Evolutionary conservation across 2,888 invertebrate genomes (phyloP), one percentile per base, ranked within the genome.

Genomic region (Tenthredo amoena): DNA sequence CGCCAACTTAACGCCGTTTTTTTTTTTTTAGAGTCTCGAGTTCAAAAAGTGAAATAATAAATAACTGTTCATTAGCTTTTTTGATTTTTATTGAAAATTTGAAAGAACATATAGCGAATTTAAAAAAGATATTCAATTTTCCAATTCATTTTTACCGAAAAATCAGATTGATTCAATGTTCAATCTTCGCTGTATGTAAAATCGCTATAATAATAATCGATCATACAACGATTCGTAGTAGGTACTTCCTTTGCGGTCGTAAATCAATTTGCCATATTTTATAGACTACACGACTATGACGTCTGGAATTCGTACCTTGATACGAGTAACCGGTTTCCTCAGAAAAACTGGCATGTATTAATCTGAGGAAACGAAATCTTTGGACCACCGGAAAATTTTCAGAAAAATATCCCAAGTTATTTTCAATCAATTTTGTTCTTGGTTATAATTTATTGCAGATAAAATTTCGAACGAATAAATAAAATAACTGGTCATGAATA

Each of bases 251-350:
- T 12, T 26, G 74, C 43, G 43, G 40, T 40, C 26, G 4, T 7
- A n/a, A 74, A 74, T 74, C 74, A 43, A 74, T 74, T 43, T 26
- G 21, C 21, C 74, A 74, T 74, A 9, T 74, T 2, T 43, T 43
- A 74, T 12, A n/a, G 9, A 9, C 0, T 7, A 74, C 10, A 26
- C 34, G 40, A 43, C 21, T 21, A 34, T 34, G 34, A 34, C 68
- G 34, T 31, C 15, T 15, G 18, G 34, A 68, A 68, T 68, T 68
- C 34, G 68, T 68, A 37, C 37, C 71, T 37, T 10, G 34, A 40
- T 71, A 71, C 74, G 9, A 12, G n/a, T 12, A 74, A 74, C 74
- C 74, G 74, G 74, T 74, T 74, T 43, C 43, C 18, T 34, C 26
- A 31, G 26, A 68, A 68, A 68, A 68, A 68, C 68, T 68, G 12